Base-by-base conservation (phyloP, 2,797 vertebrate species). In the Oceanodroma leucorhoa region DNA sequence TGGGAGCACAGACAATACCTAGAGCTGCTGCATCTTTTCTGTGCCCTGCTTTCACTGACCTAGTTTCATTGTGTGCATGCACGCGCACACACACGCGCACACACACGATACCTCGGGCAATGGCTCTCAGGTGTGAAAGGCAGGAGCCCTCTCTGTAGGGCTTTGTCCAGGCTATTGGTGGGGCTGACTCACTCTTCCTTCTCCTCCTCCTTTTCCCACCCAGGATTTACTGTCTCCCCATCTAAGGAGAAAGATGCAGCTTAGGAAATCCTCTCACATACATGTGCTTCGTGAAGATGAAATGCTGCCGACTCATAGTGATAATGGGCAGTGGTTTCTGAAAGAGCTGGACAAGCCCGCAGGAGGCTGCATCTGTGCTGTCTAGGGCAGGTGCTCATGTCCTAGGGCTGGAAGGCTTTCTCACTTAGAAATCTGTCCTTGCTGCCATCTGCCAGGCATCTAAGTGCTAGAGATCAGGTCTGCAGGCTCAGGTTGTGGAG, bases 11-110 rank as follows among this genome's bases (percentile, higher is more conserved):
- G 8, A 16, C n/a, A 19, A 0, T 6, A 70, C 78, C 87, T 48
- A 24, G 50, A 92, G 13, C 72, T 77, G 88, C 88, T 45, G 60
- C 78, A 40, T 60, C 45, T 8, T 64, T 7, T 17, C 75, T 9
- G 22, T 71, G 64, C 48, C 89, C 54, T 0, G 8, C 58, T 84
- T 87, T 34, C 81, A 19, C 84, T 95, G 97, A 86, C 95, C 96
- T 77, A 84, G 36, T 94, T 97, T 67, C 34, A 2, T 13, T 23
- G 81, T 2, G 10, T 30, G 66, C 32, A 7, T 3, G 13, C 8
- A 5, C 7, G 19, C 40, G 36, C 38, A 16, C 46, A 17, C n/a
- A 34, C 41, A 2, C 18, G 6, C 18, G 41, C 17, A 16, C 41
- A 43, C 41, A 43, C 41, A 8, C 38, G 6, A 11, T 32, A 29